Conservation (phyloP, 2,888 invertebrate genomes). For the Onthophagus sagittarius region DNA sequence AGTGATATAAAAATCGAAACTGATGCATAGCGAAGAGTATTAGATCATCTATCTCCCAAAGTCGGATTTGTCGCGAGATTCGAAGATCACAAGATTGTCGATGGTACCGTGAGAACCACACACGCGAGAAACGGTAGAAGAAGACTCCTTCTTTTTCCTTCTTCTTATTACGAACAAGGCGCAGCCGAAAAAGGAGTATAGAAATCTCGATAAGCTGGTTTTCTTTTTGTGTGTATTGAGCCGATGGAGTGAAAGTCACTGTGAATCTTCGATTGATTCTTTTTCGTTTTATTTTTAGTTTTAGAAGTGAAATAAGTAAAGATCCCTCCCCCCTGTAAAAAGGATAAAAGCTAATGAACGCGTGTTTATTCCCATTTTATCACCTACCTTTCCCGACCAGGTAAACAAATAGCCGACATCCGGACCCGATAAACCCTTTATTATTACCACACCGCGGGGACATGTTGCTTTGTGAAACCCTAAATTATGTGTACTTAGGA, state of each 20-base stretch:
- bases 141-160: background rate
- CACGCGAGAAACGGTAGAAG: background rate
- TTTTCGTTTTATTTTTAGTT: background rate
- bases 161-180: background rate
- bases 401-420: background rate
- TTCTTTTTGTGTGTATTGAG: background rate
- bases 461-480: background rate
- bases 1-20: background rate
- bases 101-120: background rate
- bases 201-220: background rate
- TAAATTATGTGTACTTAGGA: background rate
- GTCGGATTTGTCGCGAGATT: background rate
- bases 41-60: background rate
- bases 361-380: constrained; percentile 8
- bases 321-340: background rate
- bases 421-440: background rate
- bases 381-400: constrained; percentile 1
- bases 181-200: background rate
- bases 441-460: background rate
- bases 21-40: background rate
- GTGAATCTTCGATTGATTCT: background rate
- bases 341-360: constrained; percentile 6
- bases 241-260: background rate
- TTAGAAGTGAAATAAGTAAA: background rate
- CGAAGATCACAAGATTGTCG: background rate